Conservation (phyloP, 2,113 vertebrate genomes). For the Barnardius zonarius region DNA sequence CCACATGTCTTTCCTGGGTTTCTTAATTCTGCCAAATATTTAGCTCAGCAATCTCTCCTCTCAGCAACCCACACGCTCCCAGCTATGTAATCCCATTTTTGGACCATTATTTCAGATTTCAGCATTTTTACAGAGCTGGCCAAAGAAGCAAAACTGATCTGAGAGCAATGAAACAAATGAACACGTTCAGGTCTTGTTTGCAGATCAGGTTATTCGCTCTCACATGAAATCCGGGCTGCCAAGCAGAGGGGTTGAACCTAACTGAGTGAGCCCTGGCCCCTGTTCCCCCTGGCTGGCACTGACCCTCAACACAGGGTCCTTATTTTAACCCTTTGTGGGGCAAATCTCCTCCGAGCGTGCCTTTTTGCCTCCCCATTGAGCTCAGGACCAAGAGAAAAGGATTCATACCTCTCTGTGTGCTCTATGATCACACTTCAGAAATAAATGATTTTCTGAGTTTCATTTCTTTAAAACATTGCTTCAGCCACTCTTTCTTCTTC, state of each 20-base stretch:
- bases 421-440: neutral
- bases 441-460: neutral
- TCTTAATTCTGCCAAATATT: slow-evolving; percentile 68
- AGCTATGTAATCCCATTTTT: slow-evolving; percentile 24
- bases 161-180: neutral
- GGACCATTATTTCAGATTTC: slow-evolving; percentile 30
- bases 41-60: slow-evolving; percentile 50
- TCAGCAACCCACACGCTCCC: slow-evolving; percentile 8
- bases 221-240: accelerated
- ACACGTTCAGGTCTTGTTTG: neutral
- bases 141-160: neutral
- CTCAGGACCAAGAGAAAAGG: neutral
- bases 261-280: accelerated
- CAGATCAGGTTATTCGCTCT: neutral
- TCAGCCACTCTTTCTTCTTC: neutral
- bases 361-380: neutral
- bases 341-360: neutral
- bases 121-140: neutral
- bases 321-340: neutral
- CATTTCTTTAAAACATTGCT: neutral
- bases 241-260: neutral
- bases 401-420: accelerated
- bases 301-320: neutral
- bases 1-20: slow-evolving; percentile 49
- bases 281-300: neutral